These are phyloP conservation scores for Florisuga fusca DNA, from an alignment of 2,797 vertebrate species.

Conservation along the genomic window DNA sequence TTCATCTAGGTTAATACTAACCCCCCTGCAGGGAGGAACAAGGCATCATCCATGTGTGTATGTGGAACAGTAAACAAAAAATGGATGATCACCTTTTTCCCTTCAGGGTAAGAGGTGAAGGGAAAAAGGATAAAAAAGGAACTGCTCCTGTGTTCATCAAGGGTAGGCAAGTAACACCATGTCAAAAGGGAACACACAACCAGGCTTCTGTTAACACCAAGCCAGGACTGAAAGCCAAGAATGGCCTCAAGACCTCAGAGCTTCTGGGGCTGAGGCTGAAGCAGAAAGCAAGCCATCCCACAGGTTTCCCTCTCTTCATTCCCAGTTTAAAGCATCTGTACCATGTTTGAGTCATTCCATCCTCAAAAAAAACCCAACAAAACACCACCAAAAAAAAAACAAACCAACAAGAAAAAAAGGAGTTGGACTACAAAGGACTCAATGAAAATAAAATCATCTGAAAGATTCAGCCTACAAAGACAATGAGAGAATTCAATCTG, in stretches of 20 bases:
- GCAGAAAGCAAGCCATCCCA: neutral
- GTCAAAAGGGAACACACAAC: neutral
- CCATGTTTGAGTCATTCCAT: neutral
- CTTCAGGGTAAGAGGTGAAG: neutral
- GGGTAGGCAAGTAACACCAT: neutral
- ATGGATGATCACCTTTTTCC: neutral
- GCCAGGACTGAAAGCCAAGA: neutral
- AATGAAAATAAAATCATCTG: slow-evolving; percentile 45
- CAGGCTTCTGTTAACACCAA: neutral
- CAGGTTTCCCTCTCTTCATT: neutral
- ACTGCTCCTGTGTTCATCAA: neutral
- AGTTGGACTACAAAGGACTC: slow-evolving; percentile 42
- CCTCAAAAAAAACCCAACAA: neutral
- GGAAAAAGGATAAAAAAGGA: neutral
- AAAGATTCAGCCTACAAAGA: slow-evolving; percentile 50
- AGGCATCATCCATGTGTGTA: rapidly evolving
- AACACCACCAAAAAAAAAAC: no score
- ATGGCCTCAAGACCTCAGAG: neutral
- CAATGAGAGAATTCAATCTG: slow-evolving; percentile 38
- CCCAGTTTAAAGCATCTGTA: neutral
- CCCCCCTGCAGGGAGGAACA: neutral
- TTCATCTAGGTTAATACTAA: neutral
- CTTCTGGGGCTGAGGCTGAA: neutral
- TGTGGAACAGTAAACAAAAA: neutral
- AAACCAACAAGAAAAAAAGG: neutral